phyloP scores from a whole-genome alignment of 2,888 invertebrate genomes.

The Tetramorium bicarinatum region DNA sequence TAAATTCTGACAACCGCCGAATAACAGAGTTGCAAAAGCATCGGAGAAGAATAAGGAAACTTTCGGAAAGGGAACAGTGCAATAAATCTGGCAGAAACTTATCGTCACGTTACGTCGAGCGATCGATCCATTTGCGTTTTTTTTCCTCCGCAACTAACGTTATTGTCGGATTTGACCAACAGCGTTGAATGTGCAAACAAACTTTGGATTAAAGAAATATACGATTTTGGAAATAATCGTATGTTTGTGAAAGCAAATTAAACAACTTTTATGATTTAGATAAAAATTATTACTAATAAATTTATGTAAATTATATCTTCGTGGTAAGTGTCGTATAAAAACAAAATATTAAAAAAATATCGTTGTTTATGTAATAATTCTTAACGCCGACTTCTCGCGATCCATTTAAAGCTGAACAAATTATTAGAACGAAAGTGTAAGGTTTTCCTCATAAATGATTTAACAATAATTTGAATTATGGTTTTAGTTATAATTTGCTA shows the following conservation, averaged over 20 bases:
- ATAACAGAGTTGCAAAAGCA: not conserved
- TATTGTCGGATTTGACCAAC: not conserved
- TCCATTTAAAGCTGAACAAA: not conserved
- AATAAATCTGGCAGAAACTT: slow-evolving; percentile 70
- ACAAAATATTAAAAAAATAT: not conserved
- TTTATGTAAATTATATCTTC: not conserved
- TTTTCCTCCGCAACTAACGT: not conserved
- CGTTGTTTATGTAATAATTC: not conserved
- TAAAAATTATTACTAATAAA: not conserved
- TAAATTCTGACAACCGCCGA: slow-evolving; percentile 21
- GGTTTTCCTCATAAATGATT: not conserved
- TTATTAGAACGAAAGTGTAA: not conserved
- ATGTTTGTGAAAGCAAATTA: not conserved
- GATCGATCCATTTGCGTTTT: slow-evolving; percentile 65
- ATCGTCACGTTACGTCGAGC: slow-evolving; percentile 62
- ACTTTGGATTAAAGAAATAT: not conserved
- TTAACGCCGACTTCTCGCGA: not conserved
- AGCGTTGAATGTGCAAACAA: not conserved
- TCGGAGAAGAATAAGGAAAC: not conserved
- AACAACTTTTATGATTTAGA: not conserved
- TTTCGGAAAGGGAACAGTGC: slow-evolving; percentile 15
- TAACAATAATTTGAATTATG: not conserved
- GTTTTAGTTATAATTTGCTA: not conserved
- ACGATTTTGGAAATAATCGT: not conserved
- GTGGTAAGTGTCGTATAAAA: not conserved